Evolutionary conservation across 2,797 vertebrate genomes (phyloP).

Genomic region (Sebastes goodei): DNA sequence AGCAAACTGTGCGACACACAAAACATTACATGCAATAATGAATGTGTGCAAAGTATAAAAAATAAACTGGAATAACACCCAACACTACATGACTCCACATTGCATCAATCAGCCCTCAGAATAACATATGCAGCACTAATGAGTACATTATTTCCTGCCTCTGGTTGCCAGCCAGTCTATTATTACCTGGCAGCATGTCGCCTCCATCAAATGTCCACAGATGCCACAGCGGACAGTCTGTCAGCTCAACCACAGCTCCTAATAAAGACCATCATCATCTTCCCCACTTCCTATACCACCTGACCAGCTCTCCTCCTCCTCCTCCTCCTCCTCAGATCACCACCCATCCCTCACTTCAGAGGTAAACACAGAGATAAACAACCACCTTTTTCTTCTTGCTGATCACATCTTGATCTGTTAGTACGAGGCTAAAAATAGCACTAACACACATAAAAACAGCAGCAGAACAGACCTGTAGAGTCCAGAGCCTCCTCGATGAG

Average conservation of each 20-base stretch:
- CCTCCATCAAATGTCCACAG: constrained; percentile 61
- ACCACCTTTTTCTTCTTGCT: not conserved
- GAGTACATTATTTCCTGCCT: constrained; percentile 16
- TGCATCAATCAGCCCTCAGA: constrained; percentile 18
- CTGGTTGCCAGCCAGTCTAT: constrained; percentile 34
- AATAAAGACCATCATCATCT: constrained; percentile 48
- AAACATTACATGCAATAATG: not conserved
- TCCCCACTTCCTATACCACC: constrained; percentile 51
- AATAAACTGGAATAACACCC: constrained; percentile 7
- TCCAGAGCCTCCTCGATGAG: constrained; percentile 83
- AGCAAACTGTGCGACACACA: not conserved
- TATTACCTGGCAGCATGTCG: constrained; percentile 67
- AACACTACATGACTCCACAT: not conserved
- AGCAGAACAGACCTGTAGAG: constrained; percentile 79
- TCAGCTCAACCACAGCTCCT: constrained; percentile 36
- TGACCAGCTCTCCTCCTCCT: constrained; percentile 39
- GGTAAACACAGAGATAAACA: constrained; percentile 44
- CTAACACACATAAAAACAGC: constrained; percentile 14
- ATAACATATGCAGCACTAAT: constrained; percentile 44
- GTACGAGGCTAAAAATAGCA: constrained; percentile 48
- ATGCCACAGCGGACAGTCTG: constrained; percentile 46
- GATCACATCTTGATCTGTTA: constrained; percentile 13
- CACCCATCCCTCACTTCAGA: constrained; percentile 18
- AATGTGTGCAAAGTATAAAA: not conserved
- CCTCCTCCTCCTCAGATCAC: constrained; percentile 38